These are phyloP conservation scores for Kryphioiulus occultus DNA, from an alignment of 2,888 invertebrate genomes.

Conservation along the genomic window DNA sequence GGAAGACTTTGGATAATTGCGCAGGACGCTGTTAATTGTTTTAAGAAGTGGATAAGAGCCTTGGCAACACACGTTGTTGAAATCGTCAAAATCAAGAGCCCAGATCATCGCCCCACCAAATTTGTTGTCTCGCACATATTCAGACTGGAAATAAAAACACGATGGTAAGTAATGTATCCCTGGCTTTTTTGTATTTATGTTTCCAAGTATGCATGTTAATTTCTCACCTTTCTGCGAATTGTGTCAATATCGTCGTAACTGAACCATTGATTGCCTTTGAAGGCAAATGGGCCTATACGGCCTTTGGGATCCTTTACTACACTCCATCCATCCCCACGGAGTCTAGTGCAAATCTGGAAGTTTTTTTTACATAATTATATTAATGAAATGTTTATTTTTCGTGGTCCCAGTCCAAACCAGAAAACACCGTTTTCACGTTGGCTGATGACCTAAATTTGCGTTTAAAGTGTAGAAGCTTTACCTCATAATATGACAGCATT, in stretches of 20 bases:
- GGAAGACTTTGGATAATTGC: constrained; percentile 53
- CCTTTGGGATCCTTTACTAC: constrained; percentile 74
- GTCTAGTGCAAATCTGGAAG: constrained; percentile 78
- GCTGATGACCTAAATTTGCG: too few species aligned
- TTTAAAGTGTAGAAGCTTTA: constrained; percentile 50
- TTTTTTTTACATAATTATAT: constrained; percentile 35
- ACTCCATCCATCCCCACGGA: constrained; percentile 79
- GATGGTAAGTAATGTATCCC: not conserved
- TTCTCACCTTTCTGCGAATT: constrained; percentile 73
- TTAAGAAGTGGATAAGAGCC: constrained; percentile 80
- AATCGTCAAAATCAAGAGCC: constrained; percentile 81
- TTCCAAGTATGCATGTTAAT: not conserved
- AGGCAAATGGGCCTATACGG: constrained; percentile 76
- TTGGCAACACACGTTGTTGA: constrained; percentile 80
- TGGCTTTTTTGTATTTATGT: not conserved
- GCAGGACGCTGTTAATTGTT: constrained; percentile 77
- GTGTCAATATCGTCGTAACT: constrained; percentile 89
- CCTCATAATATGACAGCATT: constrained; percentile 78
- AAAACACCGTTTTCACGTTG: too few species aligned
- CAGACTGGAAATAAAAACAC: constrained; percentile 63
- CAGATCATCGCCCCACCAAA: constrained; percentile 79
- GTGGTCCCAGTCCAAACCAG: not conserved
- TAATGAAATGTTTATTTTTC: not conserved
- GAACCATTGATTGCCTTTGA: constrained; percentile 85
- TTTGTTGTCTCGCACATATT: constrained; percentile 68